Conservation (phyloP, 2,888 invertebrate species). For the Tethea ocularis region DNA sequence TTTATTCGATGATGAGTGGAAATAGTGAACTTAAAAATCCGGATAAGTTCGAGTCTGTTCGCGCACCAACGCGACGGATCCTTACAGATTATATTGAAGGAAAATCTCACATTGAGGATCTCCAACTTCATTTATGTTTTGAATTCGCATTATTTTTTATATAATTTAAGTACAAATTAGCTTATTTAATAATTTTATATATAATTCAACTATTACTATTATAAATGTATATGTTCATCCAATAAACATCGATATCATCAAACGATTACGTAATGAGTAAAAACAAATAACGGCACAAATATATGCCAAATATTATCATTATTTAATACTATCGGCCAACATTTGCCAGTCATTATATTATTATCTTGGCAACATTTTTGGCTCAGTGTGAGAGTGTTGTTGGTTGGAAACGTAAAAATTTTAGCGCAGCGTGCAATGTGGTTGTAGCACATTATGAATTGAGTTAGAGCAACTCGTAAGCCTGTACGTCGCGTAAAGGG, state of each 20-base stretch:
- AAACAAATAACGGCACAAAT: not conserved
- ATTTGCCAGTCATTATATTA: conserved; percentile 26
- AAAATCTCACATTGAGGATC: no score
- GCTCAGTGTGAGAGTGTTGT: conserved; percentile 36
- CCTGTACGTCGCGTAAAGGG: conserved; percentile 56
- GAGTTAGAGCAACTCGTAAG: conserved; percentile 70
- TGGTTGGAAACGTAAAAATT: conserved; percentile 61
- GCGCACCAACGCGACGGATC: no score
- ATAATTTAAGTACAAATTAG: no score
- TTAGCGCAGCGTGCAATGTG: conserved; percentile 43
- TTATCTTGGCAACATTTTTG: conserved; percentile 34
- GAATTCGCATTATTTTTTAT: no score
- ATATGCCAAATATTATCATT: not conserved
- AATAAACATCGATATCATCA: not conserved
- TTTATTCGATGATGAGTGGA: not conserved
- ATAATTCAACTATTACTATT: no score
- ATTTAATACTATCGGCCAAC: conserved; percentile 1
- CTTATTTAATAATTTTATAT: no score
- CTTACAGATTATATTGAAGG: no score
- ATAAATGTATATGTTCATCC: no score
- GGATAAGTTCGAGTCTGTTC: no score
- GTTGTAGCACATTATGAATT: conserved; percentile 67
- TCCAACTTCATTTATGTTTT: no score
- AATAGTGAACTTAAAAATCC: no score
- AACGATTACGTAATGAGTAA: not conserved